Evolutionary conservation across 2,888 invertebrate genomes (phyloP).

Genomic region (Phasia obesa): DNA sequence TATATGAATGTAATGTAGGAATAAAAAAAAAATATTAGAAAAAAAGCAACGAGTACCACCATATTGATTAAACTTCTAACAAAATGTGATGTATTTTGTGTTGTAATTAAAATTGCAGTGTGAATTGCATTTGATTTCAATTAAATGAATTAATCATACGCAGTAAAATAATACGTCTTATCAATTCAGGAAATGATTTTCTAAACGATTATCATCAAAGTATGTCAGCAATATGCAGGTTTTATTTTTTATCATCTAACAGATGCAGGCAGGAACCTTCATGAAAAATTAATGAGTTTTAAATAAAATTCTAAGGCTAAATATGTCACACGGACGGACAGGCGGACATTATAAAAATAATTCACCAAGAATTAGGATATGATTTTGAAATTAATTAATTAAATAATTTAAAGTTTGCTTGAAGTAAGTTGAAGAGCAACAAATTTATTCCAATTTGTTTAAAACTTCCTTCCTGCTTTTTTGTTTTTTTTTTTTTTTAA

Average conservation of each 20-base stretch:
- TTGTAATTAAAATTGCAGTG: slow-evolving; percentile 45
- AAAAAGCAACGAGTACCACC: not conserved
- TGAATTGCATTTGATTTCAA: slow-evolving; percentile 47
- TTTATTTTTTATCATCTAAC: slow-evolving; percentile 35
- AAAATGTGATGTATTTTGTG: slow-evolving; percentile 21
- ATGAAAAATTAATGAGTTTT: slow-evolving; percentile 2
- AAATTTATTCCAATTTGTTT: not conserved
- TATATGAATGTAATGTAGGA: not conserved
- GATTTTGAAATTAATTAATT: not conserved
- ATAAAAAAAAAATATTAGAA: not conserved
- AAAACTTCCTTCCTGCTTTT: slow-evolving; percentile 49
- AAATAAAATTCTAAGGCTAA: no score
- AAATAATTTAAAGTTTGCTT: no score
- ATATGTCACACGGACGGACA: no score
- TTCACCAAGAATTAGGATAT: not conserved
- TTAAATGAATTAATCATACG: slow-evolving; percentile 64
- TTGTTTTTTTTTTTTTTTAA: not conserved
- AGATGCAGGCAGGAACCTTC: slow-evolving; percentile 32
- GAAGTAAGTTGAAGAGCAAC: not conserved
- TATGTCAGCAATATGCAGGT: slow-evolving; percentile 53
- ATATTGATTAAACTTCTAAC: slow-evolving; percentile 21
- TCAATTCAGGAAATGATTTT: slow-evolving; percentile 67
- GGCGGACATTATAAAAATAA: no score
- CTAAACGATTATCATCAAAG: slow-evolving; percentile 56
- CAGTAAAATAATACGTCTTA: slow-evolving; percentile 36